Conservation (phyloP, 2,888 invertebrate species). For the Minunthozetes semirufus region DNA sequence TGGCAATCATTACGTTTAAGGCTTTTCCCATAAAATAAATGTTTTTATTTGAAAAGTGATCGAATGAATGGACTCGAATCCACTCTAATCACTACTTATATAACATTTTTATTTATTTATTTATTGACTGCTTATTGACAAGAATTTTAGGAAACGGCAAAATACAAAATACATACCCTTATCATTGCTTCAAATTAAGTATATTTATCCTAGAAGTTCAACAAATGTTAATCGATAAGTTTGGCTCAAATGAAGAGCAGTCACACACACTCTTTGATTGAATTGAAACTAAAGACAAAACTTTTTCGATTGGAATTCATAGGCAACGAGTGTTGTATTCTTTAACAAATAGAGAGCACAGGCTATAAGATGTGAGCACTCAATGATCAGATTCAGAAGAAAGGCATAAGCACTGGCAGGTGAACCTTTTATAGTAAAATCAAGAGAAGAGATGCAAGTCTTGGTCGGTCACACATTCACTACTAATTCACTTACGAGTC, state of each 20-base stretch:
- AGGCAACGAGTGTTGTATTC: not conserved
- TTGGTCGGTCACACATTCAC: constrained; percentile 15
- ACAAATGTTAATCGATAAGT: not conserved
- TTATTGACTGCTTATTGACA: not conserved
- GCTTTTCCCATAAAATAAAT: too few relatives aligned
- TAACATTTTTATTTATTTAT: too few relatives aligned
- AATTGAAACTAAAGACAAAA: not conserved
- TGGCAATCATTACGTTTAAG: too few relatives aligned
- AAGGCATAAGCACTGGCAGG: not conserved
- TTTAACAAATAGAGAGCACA: not conserved
- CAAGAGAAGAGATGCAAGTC: not conserved
- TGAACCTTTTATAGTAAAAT: not conserved
- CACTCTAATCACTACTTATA: too few relatives aligned
- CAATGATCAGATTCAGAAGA: not conserved
- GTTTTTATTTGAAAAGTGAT: too few relatives aligned
- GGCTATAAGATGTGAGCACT: not conserved
- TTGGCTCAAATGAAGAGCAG: not conserved
- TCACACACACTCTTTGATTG: not conserved
- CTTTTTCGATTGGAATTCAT: not conserved
- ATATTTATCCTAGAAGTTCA: not conserved
- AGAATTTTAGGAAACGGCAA: not conserved
- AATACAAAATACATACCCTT: constrained; percentile 1
- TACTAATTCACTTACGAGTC: constrained; percentile 6
- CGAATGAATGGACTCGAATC: too few relatives aligned
- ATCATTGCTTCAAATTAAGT: not conserved